Evolutionary conservation across 2,797 vertebrate species (phyloP), one percentile per base, ranked within the genome.

Genomic region (Urocyon cinereoargenteus): DNA sequence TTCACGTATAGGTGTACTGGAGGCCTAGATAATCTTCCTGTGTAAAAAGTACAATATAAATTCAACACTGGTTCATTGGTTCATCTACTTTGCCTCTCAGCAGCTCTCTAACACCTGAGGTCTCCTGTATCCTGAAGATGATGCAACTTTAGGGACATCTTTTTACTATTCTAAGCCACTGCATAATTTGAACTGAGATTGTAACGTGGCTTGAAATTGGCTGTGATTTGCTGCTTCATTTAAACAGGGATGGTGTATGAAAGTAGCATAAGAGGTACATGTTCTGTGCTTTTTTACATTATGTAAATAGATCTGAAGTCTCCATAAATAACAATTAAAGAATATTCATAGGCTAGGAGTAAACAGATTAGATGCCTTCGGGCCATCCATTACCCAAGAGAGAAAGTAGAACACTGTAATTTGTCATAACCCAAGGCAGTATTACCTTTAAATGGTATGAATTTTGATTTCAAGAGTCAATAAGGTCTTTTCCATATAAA

Each of bases 1-100:
- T 98, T 98, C 55, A 55, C 66, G 97, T 98, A 95, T 98, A 99
- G 98, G 98, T 98, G 98, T 98, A 98, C 97, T 96, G 92, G 98
- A 98, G 98, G 98, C 93, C 96, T 92, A 98, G 94, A 95, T 96
- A 97, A 98, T 98, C 95, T 97, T 96, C 82, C 96, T 92, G 93
- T 98, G 98, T 98, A 98, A 98, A 98, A 98, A 97, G 96, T 85
- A 97, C 97, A 98, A 89, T 98, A 98, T 97, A 98, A 98, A 98
- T 98, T 98, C 97, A 98, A 97, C 79, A 62, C 96, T 98, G 98
- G 95, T 96, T 98, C 82, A 34, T 98, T 98, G 98, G 96, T 55
- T 98, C 92, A 97, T 97, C 94, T 36, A 87, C 98, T 97, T 94
- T 97, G 79, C 95, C 96, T 97, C 97, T 94, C 98, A 97, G 97